Conservation (phyloP, 2,888 invertebrate genomes). For the Embidobia sp. region DNA sequence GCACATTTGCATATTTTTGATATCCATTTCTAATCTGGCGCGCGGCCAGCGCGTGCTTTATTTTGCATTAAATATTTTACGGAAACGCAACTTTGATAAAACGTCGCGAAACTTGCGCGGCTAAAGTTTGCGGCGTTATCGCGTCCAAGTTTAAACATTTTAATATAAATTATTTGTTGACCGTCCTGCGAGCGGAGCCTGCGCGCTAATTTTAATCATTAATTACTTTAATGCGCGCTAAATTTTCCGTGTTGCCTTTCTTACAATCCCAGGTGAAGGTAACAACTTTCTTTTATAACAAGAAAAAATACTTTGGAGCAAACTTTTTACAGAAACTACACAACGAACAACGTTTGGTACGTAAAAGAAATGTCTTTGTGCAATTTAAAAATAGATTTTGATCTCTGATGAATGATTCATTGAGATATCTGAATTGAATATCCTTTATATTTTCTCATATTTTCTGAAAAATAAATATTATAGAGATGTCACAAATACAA, state of each 20-base stretch:
- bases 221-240: conserved; percentile 1
- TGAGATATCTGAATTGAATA: too few species aligned
- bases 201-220: conserved; percentile 6
- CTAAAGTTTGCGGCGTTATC: conserved; percentile 24
- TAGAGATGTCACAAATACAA: too few species aligned
- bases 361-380: too few species aligned
- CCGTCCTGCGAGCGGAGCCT: background rate
- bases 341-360: too few species aligned
- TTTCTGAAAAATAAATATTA: too few species aligned
- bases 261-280: background rate
- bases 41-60: background rate
- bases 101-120: conserved; percentile 7
- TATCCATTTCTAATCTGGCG: conserved; percentile 1
- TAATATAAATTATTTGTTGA: conserved; percentile 28
- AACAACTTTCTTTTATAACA: too few species aligned
- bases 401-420: too few species aligned
- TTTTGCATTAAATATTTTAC: conserved; percentile 29
- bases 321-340: too few species aligned
- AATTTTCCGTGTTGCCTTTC: background rate
- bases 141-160: conserved; percentile 24
- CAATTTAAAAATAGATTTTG: too few species aligned
- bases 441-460: too few species aligned
- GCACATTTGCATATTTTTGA: background rate
- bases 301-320: too few species aligned
- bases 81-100: conserved; percentile 17